Evolutionary conservation across 2,797 vertebrate species (phyloP), one percentile per base, ranked within the genome.

Genomic region (Geotrypetes seraphini): DNA sequence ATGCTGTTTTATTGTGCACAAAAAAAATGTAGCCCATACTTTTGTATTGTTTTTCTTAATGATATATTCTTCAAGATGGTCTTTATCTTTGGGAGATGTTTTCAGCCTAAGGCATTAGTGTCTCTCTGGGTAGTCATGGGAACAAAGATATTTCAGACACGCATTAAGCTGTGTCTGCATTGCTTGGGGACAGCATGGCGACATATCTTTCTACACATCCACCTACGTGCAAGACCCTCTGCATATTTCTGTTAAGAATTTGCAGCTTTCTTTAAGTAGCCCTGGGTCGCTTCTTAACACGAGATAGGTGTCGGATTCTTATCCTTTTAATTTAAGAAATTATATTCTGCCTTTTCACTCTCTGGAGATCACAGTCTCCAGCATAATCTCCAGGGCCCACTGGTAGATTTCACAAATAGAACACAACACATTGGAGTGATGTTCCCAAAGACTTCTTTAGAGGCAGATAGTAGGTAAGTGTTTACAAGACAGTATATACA

Each of bases 81-180:
- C 37, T 17, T 57, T 59, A 33, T 39, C 33, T 12, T 33, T 48
- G 46, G 27, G 27, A 14, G 15, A 48, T 57, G 22, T 24, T 30
- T 59, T 55, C 35, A 48, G 29, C 41, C 57, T 13, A 38, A 58
- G 47, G 28, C 33, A 27, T 50, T 55, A 32, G 11, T 40, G 19
- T 55, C 60, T 63, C 28, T 54, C 57, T 44, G 36, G 21, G 54
- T 57, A 63, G 28, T 30, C 36, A 44, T 50, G 31, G 52, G 56
- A 71, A 55, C 45, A 48, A 50, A 46, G 37, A 46, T 17, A 19
- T 57, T 60, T 65, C 42, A 56, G 49, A 42, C 16, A 27, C 7
- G 34, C 13, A 47, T 36, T 35, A 50, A 42, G 6, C 51, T 61
- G 31, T 28, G 36, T 52, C 31, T 63, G 32, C 30, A 28, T 53